Conservation (phyloP, 2,888 invertebrate genomes). For the Amphipyra berbera region DNA sequence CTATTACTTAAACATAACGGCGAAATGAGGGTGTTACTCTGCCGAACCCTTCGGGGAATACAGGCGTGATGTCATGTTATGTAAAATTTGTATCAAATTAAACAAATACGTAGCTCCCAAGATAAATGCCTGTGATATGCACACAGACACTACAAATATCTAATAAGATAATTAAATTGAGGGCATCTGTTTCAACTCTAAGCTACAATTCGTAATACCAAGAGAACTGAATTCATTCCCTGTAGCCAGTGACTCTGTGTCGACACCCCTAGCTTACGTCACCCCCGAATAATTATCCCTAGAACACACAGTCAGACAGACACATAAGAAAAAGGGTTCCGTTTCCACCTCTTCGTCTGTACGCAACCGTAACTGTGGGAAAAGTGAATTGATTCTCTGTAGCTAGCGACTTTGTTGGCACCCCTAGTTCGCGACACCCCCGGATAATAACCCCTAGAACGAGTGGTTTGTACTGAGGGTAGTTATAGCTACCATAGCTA, state of each 20-base stretch:
- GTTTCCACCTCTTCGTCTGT: not conserved
- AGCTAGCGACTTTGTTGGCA: constrained; percentile 18
- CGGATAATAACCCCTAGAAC: constrained; percentile 42
- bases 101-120: too few species aligned
- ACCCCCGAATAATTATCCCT: constrained; percentile 4
- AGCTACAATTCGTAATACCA: too few species aligned
- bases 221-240: too few species aligned
- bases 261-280: not conserved
- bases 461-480: constrained; percentile 21
- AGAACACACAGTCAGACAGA: not conserved
- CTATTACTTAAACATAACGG: too few species aligned
- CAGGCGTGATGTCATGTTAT: too few species aligned
- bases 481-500: constrained; percentile 44
- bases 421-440: constrained; percentile 29
- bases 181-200: too few species aligned
- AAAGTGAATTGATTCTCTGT: constrained; percentile 40
- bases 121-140: too few species aligned
- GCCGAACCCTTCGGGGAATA: too few species aligned
- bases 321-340: not conserved
- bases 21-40: too few species aligned
- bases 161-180: too few species aligned
- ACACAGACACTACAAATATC: too few species aligned
- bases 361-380: constrained; percentile 1
- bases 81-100: too few species aligned
- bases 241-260: not conserved